Conservation (phyloP, 2,888 invertebrate species). For the Capitulum mitella region DNA sequence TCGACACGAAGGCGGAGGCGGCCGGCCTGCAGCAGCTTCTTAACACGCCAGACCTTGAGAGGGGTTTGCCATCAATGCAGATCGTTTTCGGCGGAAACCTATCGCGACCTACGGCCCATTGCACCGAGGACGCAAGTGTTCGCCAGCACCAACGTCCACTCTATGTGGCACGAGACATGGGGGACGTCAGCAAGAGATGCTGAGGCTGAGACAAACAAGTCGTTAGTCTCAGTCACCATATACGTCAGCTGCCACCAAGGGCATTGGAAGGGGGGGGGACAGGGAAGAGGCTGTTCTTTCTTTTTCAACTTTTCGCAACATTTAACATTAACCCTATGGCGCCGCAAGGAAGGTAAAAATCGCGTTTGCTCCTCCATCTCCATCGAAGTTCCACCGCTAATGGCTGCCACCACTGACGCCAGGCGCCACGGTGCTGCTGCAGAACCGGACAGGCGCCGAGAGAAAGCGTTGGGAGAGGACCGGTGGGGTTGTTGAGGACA, state of each 20-base stretch:
- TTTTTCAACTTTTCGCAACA: too few species aligned
- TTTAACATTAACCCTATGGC: too few species aligned
- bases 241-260: too few species aligned
- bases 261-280: too few species aligned
- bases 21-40: slow-evolving; percentile 12
- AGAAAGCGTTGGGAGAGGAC: too few species aligned
- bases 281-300: too few species aligned
- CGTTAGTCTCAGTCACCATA: not conserved
- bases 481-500: too few species aligned
- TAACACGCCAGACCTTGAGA: slow-evolving; percentile 26
- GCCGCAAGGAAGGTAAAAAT: too few species aligned
- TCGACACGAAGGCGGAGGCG: slow-evolving; percentile 22
- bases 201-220: slow-evolving; percentile 19
- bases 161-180: slow-evolving; percentile 24
- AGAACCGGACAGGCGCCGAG: too few species aligned
- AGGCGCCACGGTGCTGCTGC: too few species aligned
- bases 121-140: slow-evolving; percentile 24
- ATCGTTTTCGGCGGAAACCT: slow-evolving; percentile 26
- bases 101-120: slow-evolving; percentile 26
- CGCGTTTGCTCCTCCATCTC: too few species aligned
- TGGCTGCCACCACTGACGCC: not conserved
- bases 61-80: slow-evolving; percentile 25
- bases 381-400: too few species aligned
- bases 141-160: slow-evolving; percentile 25
- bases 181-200: slow-evolving; percentile 14